Base-by-base conservation (phyloP, 1,140 invertebrate species). In the Doryteuthis pealeii region DNA sequence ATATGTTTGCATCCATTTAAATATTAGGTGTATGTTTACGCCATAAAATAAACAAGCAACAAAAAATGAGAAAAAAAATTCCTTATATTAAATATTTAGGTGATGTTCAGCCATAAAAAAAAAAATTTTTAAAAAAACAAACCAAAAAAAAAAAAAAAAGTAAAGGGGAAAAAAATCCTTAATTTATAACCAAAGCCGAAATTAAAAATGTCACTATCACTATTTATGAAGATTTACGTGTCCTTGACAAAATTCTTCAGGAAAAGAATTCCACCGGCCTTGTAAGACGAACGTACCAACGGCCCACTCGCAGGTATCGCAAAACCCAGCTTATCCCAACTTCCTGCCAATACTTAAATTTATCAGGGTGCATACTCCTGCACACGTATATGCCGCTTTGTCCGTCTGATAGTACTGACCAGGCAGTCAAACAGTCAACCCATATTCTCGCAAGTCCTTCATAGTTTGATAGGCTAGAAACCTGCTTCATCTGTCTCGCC, bases 331-430 rank as follows among this genome's bases (percentile, higher is more conserved):
- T 94, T 88, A 74, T 93, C 91, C 98, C 98, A 5, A 92, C 84
- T 35, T 91, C 89, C 88, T 98, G 93, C 97, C 96, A 99, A 74
- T 93, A 88, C 81, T 95, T 91, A 86, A 96, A 99, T 88, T 97
- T 98, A 77, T 94, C 94, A 0, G 97, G 97, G 1, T 96, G 98
- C 93, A 89, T 99, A 99, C 87, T 99, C 97, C 70, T 94, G 93
- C 0, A 99, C 91, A 90, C 96, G 96, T 6, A 99, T 89, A 89
- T 99, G 98, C 69, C 92, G 90, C 85, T 98, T 99, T 2, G 97
- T 99, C 0, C 98, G 97, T 87, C 99, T 97, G 96, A 99, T 99
- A n/a, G 86, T 99, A 99, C 86, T 99, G 98, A 0, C 98, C 98
- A 10, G 99, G 89, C n/a, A 1, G 98, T 99, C 0, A 99, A 81